phyloP scores from a whole-genome alignment of 1,140 invertebrate species.

The Vanessa atalanta region DNA sequence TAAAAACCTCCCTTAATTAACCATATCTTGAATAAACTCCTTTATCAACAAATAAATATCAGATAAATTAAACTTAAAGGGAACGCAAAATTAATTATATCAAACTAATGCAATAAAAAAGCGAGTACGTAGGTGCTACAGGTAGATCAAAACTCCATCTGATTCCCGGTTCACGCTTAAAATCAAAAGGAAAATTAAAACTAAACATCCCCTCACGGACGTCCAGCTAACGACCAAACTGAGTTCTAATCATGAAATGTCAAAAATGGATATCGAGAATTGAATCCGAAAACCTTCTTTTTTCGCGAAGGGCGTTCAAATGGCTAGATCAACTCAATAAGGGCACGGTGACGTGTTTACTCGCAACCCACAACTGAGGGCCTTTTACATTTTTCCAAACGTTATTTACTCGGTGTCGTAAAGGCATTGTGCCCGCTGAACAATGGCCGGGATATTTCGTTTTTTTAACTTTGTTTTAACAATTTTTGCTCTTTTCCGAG shows the following conservation, averaged over 20 bases:
- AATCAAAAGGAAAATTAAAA: conserved; percentile 51
- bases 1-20: neutral
- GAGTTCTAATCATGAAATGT: conserved; percentile 78
- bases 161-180: conserved; percentile 29
- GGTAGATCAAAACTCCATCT: conserved; percentile 12
- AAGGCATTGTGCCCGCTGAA: conserved; percentile 73
- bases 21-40: neutral
- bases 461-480: conserved; percentile 55
- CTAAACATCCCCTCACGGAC: conserved; percentile 49
- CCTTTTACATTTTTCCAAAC: conserved; percentile 76
- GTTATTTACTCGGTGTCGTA: conserved; percentile 77
- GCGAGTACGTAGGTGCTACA: neutral
- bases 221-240: conserved; percentile 72
- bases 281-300: conserved; percentile 69
- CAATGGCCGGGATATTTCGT: conserved; percentile 66
- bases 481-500: conserved; percentile 62
- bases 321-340: conserved; percentile 78
- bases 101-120: conserved; percentile 7
- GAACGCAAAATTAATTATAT: neutral
- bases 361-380: conserved; percentile 69
- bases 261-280: conserved; percentile 80
- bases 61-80: neutral
- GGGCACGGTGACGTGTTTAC: conserved; percentile 73
- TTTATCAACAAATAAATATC: neutral
- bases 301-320: conserved; percentile 69